Evolutionary conservation across 2,797 vertebrate species (phyloP).

Genomic region (Trichosurus vulpecula): DNA sequence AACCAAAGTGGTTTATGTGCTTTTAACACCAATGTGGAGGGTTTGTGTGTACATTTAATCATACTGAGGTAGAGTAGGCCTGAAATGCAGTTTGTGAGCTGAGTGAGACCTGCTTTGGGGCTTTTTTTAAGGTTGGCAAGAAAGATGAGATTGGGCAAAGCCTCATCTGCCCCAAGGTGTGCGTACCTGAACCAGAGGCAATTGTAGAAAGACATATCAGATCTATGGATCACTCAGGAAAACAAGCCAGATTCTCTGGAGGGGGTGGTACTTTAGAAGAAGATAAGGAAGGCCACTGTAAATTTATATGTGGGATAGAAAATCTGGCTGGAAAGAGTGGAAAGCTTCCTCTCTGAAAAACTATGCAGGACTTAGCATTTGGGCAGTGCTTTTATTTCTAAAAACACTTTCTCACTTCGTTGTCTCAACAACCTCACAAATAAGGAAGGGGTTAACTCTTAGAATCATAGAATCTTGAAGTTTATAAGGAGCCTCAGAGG

Average conservation of each 20-base stretch:
- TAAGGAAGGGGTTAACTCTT: neutral
- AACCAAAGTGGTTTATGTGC: slow-evolving; percentile 88
- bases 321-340: neutral
- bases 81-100: slow-evolving; percentile 70
- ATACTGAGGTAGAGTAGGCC: slow-evolving; percentile 67
- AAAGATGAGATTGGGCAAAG: slow-evolving; percentile 64
- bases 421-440: neutral
- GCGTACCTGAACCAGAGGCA: slow-evolving; percentile 55
- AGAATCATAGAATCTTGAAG: neutral
- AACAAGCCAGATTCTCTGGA: neutral
- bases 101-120: slow-evolving; percentile 67
- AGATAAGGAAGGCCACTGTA: neutral
- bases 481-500: neutral
- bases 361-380: neutral
- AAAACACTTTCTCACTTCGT: neutral
- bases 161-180: slow-evolving; percentile 70
- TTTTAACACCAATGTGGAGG: slow-evolving; percentile 89
- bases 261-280: neutral
- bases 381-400: slow-evolving; percentile 7
- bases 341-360: neutral
- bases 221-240: slow-evolving; percentile 2
- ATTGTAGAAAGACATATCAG: slow-evolving; percentile 6
- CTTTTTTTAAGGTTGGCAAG: slow-evolving; percentile 65
- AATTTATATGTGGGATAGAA: neutral
- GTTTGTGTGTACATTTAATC: slow-evolving; percentile 87